phyloP scores from a whole-genome alignment of 2,797 vertebrate genomes.

The Chrosomus eos region DNA sequence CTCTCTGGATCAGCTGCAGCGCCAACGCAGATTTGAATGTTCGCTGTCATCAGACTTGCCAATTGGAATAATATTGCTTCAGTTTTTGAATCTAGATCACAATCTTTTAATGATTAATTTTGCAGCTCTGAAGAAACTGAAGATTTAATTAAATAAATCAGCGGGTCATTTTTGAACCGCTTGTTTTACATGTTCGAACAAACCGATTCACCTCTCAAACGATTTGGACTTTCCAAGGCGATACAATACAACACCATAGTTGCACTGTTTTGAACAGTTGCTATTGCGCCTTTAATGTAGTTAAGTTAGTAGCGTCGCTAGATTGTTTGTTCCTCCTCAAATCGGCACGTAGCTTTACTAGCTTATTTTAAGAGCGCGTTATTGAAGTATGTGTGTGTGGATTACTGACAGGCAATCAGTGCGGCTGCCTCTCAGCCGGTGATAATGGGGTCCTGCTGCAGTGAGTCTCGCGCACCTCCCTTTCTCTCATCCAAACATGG shows the following conservation, averaged over 20 bases:
- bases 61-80: not conserved
- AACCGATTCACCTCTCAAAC: not conserved
- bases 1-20: not conserved
- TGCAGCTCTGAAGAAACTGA: not conserved
- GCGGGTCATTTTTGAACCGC: not conserved
- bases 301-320: not conserved
- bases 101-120: not conserved
- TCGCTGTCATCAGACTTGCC: not conserved
- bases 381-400: not conserved
- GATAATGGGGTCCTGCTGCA: conserved; percentile 70
- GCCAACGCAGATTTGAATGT: not conserved
- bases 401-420: conserved; percentile 72
- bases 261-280: not conserved
- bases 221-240: not conserved
- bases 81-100: not conserved
- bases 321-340: not conserved
- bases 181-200: not conserved
- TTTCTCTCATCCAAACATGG: conserved; percentile 66
- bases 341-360: no score
- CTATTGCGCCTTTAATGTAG: not conserved
- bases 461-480: conserved; percentile 51
- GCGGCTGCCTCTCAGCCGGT: conserved; percentile 68
- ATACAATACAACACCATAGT: not conserved
- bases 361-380: not conserved
- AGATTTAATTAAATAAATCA: not conserved